Evolutionary conservation across 2,113 vertebrate species (phyloP), one percentile per base, ranked within the genome.

Genomic region (Nerophis ophidion): DNA sequence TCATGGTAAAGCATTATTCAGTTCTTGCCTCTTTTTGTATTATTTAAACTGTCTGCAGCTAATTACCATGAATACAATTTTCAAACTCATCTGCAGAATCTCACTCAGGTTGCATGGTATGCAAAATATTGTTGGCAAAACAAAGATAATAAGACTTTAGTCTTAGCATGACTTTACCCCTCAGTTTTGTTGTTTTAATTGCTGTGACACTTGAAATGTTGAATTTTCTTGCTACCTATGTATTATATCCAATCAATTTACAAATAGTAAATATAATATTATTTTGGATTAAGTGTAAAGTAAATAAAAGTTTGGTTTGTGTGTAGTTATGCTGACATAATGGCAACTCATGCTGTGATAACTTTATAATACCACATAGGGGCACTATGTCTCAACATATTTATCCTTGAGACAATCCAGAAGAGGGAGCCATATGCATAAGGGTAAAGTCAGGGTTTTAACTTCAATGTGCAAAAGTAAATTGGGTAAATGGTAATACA

Each of bases 1-100:
- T 69, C 62, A 68, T 13, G 75, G 87, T 90, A 84, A 50, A 71
- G 8, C 5, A 35, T 13, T 40, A 48, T 42, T 49, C 38, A 56
- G 48, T 46, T 19, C 8, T 5, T 33, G 36, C 57, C 36, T 16
- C 34, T n/a, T 38, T 5, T 17, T 48, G 7, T 48, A 11, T 50
- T 50, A 11, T 33, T 50, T 33, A 19, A 5, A 33, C 19, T 33
- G 10, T 12, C 1, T 44, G 12, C 10, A 12, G 40, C 12, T 44
- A 44, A 44, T 4, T 12, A 44, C 40, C 12, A 26, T 1, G 26
- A 44, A 44, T 44, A 12, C 40, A 44, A 44, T 44, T 9, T 44
- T 40, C 38, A 8, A 9, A 40, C 38, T 40, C 38, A 8, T 9
- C 38, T 40, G 11, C 40, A 44, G 40, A 44, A 44, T 44, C 11